phyloP scores from a whole-genome alignment of 2,113 vertebrate genomes.

The Acanthochromis polyacanthus region DNA sequence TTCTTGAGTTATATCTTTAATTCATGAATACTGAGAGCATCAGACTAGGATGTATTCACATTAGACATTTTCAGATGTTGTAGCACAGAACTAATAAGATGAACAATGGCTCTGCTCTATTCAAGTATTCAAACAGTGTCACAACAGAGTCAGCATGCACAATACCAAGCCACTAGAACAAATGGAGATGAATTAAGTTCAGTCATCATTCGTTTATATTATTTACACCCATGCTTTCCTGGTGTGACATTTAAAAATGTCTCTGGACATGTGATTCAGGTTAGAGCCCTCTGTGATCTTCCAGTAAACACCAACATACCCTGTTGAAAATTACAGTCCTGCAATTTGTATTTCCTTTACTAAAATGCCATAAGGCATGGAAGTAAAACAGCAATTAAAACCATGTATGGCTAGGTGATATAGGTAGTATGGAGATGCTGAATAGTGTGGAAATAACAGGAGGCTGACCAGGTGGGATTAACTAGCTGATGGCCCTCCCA shows the following conservation, averaged over 20 bases:
- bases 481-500: too few species aligned
- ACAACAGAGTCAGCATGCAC: not conserved
- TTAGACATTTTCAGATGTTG: not conserved
- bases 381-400: not conserved
- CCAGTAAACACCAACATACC: not conserved
- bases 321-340: not conserved
- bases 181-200: not conserved
- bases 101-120: not conserved
- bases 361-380: too few species aligned
- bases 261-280: not conserved
- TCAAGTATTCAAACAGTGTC: not conserved
- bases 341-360: too few species aligned
- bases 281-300: not conserved
- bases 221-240: not conserved
- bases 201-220: not conserved
- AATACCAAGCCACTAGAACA: too few species aligned
- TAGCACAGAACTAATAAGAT: not conserved
- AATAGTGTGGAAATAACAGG: too few species aligned
- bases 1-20: not conserved
- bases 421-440: too few species aligned
- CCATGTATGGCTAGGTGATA: not conserved
- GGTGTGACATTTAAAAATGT: conserved; percentile 13
- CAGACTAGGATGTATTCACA: not conserved
- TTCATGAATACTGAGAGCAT: not conserved
- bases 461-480: too few species aligned